Conservation (phyloP, 2,888 invertebrate genomes). For the Biston betularia region DNA sequence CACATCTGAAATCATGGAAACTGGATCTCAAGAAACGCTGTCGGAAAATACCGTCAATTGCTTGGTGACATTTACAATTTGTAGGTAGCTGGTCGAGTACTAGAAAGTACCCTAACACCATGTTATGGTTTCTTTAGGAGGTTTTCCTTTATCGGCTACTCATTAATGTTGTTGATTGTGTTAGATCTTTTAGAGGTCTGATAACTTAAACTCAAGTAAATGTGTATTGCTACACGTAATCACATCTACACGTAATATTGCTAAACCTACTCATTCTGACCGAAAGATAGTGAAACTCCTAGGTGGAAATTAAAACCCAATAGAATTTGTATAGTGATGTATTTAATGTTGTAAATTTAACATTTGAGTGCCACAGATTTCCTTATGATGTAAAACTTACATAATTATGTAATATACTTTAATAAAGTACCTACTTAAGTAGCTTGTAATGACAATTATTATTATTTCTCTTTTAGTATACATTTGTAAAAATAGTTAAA, state of each 20-base stretch:
- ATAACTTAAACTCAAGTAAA: too few species aligned
- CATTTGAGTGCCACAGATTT: constrained; percentile 30
- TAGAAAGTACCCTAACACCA: too few species aligned
- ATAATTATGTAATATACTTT: background rate
- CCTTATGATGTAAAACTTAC: constrained; percentile 9
- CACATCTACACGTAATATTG: too few species aligned
- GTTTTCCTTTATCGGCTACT: too few species aligned
- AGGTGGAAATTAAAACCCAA: background rate
- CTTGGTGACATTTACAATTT: too few species aligned
- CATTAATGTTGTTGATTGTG: too few species aligned
- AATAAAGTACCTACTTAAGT: background rate
- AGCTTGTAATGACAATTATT: background rate
- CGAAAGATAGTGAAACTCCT: constrained; percentile 1
- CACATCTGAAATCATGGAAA: too few species aligned
- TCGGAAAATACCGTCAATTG: too few species aligned
- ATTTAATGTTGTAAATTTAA: constrained; percentile 28
- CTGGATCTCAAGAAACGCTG: too few species aligned
- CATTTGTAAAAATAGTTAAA: background rate
- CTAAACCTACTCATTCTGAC: constrained; percentile 1
- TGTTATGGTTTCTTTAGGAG: too few species aligned
- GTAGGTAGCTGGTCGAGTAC: too few species aligned
- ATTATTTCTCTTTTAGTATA: background rate
- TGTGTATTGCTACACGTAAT: background rate
- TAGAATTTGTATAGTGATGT: constrained; percentile 8
- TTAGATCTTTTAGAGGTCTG: too few species aligned